Percentiles rank a stretch among this genome's conserved stretches.
phyloP scores from a whole-genome alignment of 2,888 invertebrate species.

The Drosophila anomelani region DNA sequence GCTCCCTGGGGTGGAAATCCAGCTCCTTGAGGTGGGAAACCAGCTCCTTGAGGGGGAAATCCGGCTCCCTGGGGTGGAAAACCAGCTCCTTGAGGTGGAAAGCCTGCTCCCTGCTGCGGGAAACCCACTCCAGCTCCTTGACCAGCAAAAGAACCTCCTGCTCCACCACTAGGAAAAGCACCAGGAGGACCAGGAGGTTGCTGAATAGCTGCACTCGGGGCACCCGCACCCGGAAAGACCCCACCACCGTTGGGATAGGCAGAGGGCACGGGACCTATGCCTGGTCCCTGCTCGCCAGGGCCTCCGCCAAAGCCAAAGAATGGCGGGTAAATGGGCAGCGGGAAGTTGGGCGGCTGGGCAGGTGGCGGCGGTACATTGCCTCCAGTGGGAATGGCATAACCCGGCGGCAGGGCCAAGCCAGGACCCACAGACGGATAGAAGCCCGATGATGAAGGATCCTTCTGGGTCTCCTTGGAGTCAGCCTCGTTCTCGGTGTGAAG shows the following conservation, averaged over 20 bases:
- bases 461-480: conserved; percentile 12
- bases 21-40: conserved; percentile 8
- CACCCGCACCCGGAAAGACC: conserved; percentile 16
- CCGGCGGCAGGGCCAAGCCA: conserved; percentile 58
- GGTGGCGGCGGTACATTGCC: conserved; percentile 45
- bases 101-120: not conserved
- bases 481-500: conserved; percentile 36
- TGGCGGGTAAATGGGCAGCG: conserved; percentile 69
- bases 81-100: conserved; percentile 1
- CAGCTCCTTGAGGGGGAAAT: not conserved
- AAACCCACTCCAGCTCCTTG: not conserved
- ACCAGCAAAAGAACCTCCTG: not conserved
- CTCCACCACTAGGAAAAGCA: not conserved
- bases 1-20: conserved; percentile 25
- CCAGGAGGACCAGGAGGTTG: conserved; percentile 8
- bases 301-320: conserved; percentile 62
- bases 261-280: conserved; percentile 17
- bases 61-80: conserved; percentile 26
- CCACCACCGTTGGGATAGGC: conserved; percentile 31
- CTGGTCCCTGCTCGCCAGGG: conserved; percentile 15
- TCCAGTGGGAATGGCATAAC: conserved; percentile 60
- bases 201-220: conserved; percentile 19
- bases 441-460: conserved; percentile 45
- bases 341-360: conserved; percentile 64
- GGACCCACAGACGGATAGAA: conserved; percentile 55